Evolutionary conservation across 2,888 invertebrate species (phyloP), one percentile per base, ranked within the genome.

Genomic region (Tenthredo livida): DNA sequence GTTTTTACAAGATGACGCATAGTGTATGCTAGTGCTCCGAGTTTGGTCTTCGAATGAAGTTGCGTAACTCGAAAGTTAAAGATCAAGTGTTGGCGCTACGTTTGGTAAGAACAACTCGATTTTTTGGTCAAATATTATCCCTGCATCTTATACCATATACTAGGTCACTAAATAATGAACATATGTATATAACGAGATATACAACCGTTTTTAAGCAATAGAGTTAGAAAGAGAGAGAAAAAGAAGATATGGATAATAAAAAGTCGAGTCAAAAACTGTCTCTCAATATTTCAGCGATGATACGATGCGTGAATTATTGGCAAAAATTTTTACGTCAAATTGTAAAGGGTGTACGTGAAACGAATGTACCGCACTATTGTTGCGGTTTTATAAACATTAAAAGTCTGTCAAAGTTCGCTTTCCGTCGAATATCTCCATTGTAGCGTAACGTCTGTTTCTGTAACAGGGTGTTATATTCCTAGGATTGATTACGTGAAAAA

Each of bases 21-120:
- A 77, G 73, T 50, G 75, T 77, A 17, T 29, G 25, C n/a, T 77
- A 77, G 75, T 77, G 47, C 77, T 77, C 50, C 77, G 77, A 4
- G 77, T 77, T 77, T 77, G 77, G 77, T 50, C 77, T 77, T 47
- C 21, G 54, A 40, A 25, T 29, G 37, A n/a, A 17, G 33, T 50
- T 77, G 33, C 47, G 77, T 54, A 77, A 77, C 54, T 77, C 33
- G 77, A 77, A 77, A 77, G 77, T 77, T 54, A 77, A 77, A 77
- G 77, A 77, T 77, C 77, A 50, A 54, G 4, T 54, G 29, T 77
- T 25, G 77, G 40, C 54, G 47, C 7, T 77, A 15, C 25, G 77
- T 29, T 50, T 15, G 17, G 54, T 54, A 77, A 29, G 15, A 50
- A 54, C 54, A 40, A 47, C 29, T 15, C 29, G 17, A 77, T 77